Evolutionary conservation across 2,797 vertebrate species (phyloP).

Genomic region (Hafferia zeledoni): DNA sequence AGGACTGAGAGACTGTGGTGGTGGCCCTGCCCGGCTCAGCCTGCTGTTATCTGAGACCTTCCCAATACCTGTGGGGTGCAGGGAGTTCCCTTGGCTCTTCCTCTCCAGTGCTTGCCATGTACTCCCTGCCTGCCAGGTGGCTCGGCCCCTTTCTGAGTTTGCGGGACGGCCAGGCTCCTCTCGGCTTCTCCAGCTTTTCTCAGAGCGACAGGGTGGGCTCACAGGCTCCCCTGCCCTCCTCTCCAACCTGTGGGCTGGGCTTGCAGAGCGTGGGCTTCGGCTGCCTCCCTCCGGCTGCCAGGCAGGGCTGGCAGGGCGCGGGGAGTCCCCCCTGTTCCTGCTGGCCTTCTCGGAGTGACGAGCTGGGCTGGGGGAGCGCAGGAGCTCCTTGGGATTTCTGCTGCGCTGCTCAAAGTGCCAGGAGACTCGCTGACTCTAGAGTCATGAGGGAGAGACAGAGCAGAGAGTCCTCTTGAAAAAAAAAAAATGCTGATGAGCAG

Average conservation of each 20-base stretch:
- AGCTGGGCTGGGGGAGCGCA: slow-evolving; percentile 30
- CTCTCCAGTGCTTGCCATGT: neutral
- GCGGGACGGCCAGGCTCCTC: neutral
- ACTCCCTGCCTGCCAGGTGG: neutral
- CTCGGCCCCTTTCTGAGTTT: neutral
- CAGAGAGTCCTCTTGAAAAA: neutral
- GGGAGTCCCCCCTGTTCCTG: neutral
- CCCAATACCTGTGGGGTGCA: neutral
- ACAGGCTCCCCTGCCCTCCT: neutral
- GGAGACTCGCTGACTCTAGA: slow-evolving; percentile 54
- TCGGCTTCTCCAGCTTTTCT: slow-evolving; percentile 49
- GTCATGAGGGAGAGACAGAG: neutral
- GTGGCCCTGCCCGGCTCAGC: neutral
- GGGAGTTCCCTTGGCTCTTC: slow-evolving; percentile 30
- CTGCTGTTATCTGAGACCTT: neutral
- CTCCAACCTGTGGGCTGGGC: neutral
- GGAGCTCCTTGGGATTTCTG: slow-evolving; percentile 23
- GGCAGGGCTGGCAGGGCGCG: neutral
- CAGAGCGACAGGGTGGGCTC: neutral
- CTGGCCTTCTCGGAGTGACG: neutral
- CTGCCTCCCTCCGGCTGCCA: slow-evolving; percentile 19
- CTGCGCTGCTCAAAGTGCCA: slow-evolving; percentile 33
- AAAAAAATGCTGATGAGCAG: neutral
- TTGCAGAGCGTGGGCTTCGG: neutral
- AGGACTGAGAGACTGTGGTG: neutral